Conservation (phyloP, 2,797 vertebrate genomes). For the Poliocrania exsul region DNA sequence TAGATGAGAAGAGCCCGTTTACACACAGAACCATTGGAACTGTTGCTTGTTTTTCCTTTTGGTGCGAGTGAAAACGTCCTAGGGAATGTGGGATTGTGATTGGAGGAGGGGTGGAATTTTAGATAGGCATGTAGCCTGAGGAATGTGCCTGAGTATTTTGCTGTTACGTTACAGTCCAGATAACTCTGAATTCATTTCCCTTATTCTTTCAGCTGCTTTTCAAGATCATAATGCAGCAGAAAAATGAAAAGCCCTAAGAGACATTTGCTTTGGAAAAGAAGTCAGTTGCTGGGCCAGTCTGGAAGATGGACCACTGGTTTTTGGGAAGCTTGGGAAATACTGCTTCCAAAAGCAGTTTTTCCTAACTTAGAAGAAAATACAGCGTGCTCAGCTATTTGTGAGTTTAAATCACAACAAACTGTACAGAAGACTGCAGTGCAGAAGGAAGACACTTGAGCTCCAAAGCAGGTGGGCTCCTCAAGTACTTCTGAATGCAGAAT, state of each 20-base stretch:
- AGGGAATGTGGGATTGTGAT: not conserved
- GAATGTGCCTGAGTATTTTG: not conserved
- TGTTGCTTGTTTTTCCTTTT: not conserved
- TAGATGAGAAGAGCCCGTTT: not conserved
- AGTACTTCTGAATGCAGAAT: constrained; percentile 49
- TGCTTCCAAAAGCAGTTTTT: constrained; percentile 66
- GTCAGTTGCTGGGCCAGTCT: constrained; percentile 58
- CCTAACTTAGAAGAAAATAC: constrained; percentile 57
- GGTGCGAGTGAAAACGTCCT: not conserved
- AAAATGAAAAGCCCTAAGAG: constrained; percentile 79
- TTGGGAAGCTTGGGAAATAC: constrained; percentile 70
- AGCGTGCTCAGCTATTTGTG: not conserved
- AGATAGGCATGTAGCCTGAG: not conserved
- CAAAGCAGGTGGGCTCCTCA: constrained; percentile 50
- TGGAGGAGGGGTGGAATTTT: constrained; percentile 10
- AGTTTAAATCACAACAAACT: constrained; percentile 30
- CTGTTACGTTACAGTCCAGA: constrained; percentile 17
- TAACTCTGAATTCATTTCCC: constrained; percentile 41
- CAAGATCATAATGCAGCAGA: constrained; percentile 80
- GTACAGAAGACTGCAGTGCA: not conserved
- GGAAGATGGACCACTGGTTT: constrained; percentile 74
- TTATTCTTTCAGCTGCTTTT: constrained; percentile 67
- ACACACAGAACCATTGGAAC: accelerated
- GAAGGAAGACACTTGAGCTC: constrained; percentile 48
- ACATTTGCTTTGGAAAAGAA: constrained; percentile 70